Percentiles rank a stretch among this genome's conserved stretches.
Conservation (phyloP, 2,888 invertebrate genomes). For the Leucophora obtusa region DNA sequence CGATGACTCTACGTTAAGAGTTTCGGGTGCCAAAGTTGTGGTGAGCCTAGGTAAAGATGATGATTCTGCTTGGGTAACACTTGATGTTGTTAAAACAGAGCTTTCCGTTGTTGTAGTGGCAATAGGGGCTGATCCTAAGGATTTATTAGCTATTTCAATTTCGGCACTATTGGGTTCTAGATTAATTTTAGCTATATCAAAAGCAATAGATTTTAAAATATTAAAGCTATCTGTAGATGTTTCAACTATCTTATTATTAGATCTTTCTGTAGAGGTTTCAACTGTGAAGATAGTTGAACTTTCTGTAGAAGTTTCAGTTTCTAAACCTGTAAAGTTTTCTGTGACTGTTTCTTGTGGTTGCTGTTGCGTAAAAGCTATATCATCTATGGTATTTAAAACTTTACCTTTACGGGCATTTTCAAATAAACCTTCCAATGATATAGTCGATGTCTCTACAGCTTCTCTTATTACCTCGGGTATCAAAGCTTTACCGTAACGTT, state of each 20-base stretch:
- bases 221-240: slow-evolving; percentile 28
- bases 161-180: slow-evolving; percentile 22
- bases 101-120: background rate
- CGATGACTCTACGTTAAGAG: slow-evolving; percentile 22
- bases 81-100: background rate
- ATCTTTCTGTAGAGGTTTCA: background rate
- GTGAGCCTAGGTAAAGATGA: background rate
- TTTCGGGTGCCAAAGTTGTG: slow-evolving; percentile 35
- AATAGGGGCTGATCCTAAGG: background rate
- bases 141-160: background rate
- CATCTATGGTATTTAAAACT: slow-evolving; percentile 68
- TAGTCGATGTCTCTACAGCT: slow-evolving; percentile 82
- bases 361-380: slow-evolving; percentile 64
- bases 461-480: slow-evolving; percentile 76
- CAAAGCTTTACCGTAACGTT: slow-evolving; percentile 72
- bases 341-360: background rate
- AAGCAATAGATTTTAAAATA: slow-evolving; percentile 36
- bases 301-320: background rate
- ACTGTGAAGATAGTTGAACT: background rate
- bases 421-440: slow-evolving; percentile 84
- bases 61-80: background rate
- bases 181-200: slow-evolving; percentile 39
- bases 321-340: background rate
- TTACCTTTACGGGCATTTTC: slow-evolving; percentile 79
- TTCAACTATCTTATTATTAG: background rate